Percentiles rank a stretch among this genome's conserved stretches.
Conservation (phyloP, 2,888 invertebrate genomes). For the Hesperia comma region DNA sequence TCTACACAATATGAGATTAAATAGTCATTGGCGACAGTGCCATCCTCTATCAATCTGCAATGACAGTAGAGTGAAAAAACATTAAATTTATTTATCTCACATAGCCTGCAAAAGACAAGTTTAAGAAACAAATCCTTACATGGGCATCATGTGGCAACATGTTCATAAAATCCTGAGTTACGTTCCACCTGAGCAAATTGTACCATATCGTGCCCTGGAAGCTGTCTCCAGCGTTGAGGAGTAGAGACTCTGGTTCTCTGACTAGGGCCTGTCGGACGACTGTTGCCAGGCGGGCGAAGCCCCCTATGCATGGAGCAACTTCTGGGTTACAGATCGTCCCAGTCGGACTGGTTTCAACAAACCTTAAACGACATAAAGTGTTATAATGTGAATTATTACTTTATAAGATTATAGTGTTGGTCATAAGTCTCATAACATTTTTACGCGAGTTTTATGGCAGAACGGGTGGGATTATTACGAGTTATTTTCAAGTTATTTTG, state of each 20-base stretch:
- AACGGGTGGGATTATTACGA: no score
- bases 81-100: neutral
- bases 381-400: no score
- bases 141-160: constrained; percentile 90
- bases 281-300: constrained; percentile 86
- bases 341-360: constrained; percentile 82
- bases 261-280: constrained; percentile 71
- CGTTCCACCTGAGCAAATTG: constrained; percentile 88
- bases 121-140: constrained; percentile 70
- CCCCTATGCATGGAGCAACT: constrained; percentile 85
- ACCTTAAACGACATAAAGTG: constrained; percentile 65
- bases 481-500: no score
- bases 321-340: constrained; percentile 82
- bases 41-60: no score
- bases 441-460: no score
- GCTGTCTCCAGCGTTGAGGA: constrained; percentile 87
- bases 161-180: constrained; percentile 91
- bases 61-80: no score
- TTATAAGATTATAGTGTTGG: no score
- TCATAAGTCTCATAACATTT: no score
- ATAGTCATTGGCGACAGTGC: no score
- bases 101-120: neutral
- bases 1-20: no score
- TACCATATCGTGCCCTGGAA: constrained; percentile 92
- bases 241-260: constrained; percentile 85